Conservation (phyloP, 2,113 vertebrate genomes). For the Furnarius figulus region DNA sequence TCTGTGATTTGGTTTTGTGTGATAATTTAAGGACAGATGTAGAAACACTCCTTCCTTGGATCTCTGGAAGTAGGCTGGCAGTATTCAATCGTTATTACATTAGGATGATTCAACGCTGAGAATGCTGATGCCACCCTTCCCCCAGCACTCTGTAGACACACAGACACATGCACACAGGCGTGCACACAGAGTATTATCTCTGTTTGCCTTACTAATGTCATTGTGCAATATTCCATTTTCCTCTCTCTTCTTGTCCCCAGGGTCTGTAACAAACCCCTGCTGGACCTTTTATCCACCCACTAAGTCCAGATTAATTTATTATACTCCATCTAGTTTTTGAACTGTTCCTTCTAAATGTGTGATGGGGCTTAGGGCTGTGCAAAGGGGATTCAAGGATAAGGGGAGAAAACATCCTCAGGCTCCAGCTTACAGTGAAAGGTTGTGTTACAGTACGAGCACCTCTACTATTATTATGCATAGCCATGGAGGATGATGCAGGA, state of each 20-base stretch:
- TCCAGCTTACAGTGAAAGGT: constrained; percentile 49
- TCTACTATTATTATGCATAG: constrained; percentile 52
- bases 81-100: constrained; percentile 7
- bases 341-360: constrained; percentile 65
- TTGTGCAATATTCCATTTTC: constrained; percentile 55
- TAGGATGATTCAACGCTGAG: constrained; percentile 21
- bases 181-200: not conserved
- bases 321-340: constrained; percentile 68
- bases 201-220: constrained; percentile 61
- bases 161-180: constrained; percentile 24
- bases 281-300: constrained; percentile 65
- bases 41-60: constrained; percentile 17
- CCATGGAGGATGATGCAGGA: constrained; percentile 48
- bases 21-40: constrained; percentile 31
- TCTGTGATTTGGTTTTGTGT: not conserved
- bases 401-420: constrained; percentile 55
- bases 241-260: constrained; percentile 41
- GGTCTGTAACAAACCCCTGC: constrained; percentile 57
- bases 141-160: not conserved
- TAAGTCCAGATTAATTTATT: constrained; percentile 74
- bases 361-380: constrained; percentile 57
- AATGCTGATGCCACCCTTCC: constrained; percentile 14
- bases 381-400: constrained; percentile 67
- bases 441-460: constrained; percentile 39
- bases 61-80: constrained; percentile 15